Conservation (phyloP, 1,140 invertebrate genomes). For the Wiebesia pumilae region DNA sequence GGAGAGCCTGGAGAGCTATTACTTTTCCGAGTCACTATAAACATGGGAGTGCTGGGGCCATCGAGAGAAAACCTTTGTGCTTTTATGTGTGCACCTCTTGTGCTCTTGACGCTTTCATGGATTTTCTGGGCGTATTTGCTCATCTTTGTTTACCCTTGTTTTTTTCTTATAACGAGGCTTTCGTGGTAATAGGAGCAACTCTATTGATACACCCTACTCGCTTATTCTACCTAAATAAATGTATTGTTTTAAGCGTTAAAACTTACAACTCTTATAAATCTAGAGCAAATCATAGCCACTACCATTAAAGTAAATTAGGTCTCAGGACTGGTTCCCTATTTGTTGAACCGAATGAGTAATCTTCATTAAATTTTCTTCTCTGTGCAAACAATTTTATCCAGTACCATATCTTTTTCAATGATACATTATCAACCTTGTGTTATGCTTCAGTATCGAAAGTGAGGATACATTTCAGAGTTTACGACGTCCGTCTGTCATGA, state of each 20-base stretch:
- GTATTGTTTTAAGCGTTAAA: neutral
- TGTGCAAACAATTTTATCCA: neutral
- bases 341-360: neutral
- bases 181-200: too few relatives aligned
- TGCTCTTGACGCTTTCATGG: too few relatives aligned
- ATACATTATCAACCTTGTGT: neutral
- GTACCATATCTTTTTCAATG: neutral
- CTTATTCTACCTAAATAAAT: too few relatives aligned
- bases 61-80: neutral
- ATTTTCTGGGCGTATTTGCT: neutral
- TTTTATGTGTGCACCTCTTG: neutral
- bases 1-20: conserved; percentile 23
- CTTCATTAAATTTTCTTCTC: too few relatives aligned
- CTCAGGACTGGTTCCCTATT: neutral
- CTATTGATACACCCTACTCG: too few relatives aligned
- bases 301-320: neutral
- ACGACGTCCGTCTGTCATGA: neutral
- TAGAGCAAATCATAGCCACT: neutral
- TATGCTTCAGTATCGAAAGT: neutral
- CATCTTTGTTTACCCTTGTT: neutral
- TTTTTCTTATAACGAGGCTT: too few relatives aligned
- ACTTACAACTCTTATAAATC: neutral
- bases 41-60: neutral
- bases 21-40: conserved; percentile 25
- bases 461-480: neutral